Evolutionary conservation across 2,888 invertebrate genomes (phyloP).

Genomic region (Cremastobaeus sp.): DNA sequence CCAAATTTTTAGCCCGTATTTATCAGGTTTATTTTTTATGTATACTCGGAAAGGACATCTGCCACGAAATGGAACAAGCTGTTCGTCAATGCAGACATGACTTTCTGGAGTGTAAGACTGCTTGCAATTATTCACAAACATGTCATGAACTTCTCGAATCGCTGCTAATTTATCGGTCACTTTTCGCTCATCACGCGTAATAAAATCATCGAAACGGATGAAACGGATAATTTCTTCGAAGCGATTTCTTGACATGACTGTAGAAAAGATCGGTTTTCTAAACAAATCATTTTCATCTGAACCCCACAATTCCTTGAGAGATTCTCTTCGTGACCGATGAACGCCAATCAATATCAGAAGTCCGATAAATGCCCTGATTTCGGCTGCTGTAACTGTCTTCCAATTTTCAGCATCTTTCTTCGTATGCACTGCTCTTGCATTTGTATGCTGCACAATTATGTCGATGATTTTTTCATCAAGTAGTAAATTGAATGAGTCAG

Average conservation of each 20-base stretch:
- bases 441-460: constrained; percentile 53
- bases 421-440: constrained; percentile 36
- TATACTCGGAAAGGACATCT: constrained; percentile 31
- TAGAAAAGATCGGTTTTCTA: constrained; percentile 34
- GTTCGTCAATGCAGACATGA: constrained; percentile 40
- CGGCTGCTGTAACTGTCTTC: constrained; percentile 50
- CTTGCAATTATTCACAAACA: constrained; percentile 29
- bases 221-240: constrained; percentile 46
- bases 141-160: constrained; percentile 29
- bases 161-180: constrained; percentile 42
- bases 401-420: constrained; percentile 40
- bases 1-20: constrained; percentile 56
- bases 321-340: constrained; percentile 14
- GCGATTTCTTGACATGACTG: constrained; percentile 48
- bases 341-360: constrained; percentile 28
- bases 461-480: constrained; percentile 48
- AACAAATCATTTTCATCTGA: constrained; percentile 35
- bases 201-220: constrained; percentile 47
- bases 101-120: constrained; percentile 24
- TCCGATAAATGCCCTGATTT: constrained; percentile 59
- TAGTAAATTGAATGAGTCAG: constrained; percentile 41
- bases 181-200: constrained; percentile 35
- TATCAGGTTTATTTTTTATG: constrained; percentile 28
- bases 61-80: constrained; percentile 43
- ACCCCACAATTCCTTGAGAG: constrained; percentile 16